Conservation (phyloP, 2,113 vertebrate genomes). For the Myotis yumanensis region DNA sequence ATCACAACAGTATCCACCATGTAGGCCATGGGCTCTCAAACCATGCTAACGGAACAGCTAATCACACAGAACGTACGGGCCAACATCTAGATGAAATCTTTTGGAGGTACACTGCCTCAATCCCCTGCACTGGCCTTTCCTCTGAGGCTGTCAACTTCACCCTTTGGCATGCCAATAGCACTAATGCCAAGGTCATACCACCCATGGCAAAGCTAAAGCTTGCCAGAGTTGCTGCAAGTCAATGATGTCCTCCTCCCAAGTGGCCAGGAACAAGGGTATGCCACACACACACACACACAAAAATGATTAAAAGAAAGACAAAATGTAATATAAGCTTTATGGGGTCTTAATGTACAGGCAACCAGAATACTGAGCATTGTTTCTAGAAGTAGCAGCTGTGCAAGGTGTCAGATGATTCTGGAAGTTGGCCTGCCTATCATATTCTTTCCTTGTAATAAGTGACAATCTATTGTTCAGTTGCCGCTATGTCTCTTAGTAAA, state of each 20-base stretch:
- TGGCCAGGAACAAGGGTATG: no score
- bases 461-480: background rate
- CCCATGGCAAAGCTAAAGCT: background rate
- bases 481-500: background rate
- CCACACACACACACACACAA: background rate
- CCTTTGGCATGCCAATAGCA: background rate
- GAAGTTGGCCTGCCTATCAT: background rate
- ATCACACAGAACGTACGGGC: background rate
- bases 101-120: rapidly evolving
- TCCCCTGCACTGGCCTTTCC: background rate
- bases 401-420: background rate
- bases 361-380: background rate
- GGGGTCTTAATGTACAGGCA: background rate
- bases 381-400: background rate
- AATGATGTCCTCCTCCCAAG: background rate
- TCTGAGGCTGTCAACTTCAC: background rate
- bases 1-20: background rate
- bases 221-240: background rate
- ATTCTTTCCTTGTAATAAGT: background rate
- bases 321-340: background rate
- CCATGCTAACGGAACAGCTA: background rate
- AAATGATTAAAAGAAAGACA: background rate
- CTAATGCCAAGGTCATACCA: background rate
- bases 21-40: background rate
- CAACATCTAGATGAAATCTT: background rate